Conservation (phyloP, 2,113 vertebrate genomes). For the Salvator merianae region DNA sequence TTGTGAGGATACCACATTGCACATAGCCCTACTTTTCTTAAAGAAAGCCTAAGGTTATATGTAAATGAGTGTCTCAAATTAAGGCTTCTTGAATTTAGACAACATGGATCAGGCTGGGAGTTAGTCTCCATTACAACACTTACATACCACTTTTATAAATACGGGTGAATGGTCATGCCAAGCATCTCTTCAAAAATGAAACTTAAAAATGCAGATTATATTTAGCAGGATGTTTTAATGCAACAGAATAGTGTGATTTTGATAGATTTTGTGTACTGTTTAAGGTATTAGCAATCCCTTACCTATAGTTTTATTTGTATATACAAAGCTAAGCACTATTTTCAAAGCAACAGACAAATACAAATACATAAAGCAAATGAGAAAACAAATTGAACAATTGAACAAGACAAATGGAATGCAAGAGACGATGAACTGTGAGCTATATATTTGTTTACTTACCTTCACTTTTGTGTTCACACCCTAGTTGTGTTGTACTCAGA, state of each 20-base stretch:
- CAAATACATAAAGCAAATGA: conserved; percentile 8
- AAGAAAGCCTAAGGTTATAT: not conserved
- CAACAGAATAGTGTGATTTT: not conserved
- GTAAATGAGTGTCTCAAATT: not conserved
- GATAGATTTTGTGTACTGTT: conserved; percentile 10
- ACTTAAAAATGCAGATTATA: not conserved
- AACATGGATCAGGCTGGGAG: not conserved
- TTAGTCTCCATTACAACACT: conserved; percentile 23
- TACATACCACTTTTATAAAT: conserved; percentile 40
- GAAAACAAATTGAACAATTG: conserved; percentile 30
- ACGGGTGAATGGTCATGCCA: conserved; percentile 58
- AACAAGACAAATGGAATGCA: conserved; percentile 57
- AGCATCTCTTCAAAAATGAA: conserved; percentile 25
- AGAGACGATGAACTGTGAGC: conserved; percentile 40
- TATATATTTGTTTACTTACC: conserved; percentile 84
- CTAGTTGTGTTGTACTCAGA: conserved; percentile 99
- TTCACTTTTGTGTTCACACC: conserved; percentile 93
- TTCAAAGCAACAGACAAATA: not conserved
- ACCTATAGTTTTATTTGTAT: not conserved
- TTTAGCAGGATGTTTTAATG: not conserved
- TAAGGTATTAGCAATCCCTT: not conserved
- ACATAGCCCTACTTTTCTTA: not conserved
- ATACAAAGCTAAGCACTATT: conserved; percentile 18
- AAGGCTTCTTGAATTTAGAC: not conserved
- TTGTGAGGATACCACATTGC: not conserved